Evolutionary conservation across 1,140 invertebrate species (phyloP).

Genomic region (Carposina sasakii): DNA sequence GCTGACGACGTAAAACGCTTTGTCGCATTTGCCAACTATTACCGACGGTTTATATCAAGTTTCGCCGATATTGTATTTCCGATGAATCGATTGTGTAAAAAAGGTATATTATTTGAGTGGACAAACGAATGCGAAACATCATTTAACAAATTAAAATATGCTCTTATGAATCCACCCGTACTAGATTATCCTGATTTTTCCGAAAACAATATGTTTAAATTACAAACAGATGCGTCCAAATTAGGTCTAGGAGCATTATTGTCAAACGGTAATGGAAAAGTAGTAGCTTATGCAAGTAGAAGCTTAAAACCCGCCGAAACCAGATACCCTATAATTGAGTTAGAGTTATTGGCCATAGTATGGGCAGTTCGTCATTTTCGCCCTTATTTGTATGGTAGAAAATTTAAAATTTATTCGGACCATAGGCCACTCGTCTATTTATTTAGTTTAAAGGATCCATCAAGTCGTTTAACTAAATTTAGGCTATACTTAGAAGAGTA

Average conservation of each 20-base stretch:
- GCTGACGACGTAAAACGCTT: constrained; percentile 11
- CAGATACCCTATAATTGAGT: neutral
- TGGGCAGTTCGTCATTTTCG: neutral
- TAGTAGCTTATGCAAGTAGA: constrained; percentile 1
- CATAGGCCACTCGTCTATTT: constrained; percentile 1
- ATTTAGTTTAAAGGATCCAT: neutral
- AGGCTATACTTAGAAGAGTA: neutral
- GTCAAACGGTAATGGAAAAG: neutral
- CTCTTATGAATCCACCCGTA: neutral
- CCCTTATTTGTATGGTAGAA: constrained; percentile 15
- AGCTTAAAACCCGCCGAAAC: neutral
- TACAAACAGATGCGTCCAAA: neutral
- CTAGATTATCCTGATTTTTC: constrained; percentile 2
- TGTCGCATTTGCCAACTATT: constrained; percentile 16
- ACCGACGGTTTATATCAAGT: constrained; percentile 10
- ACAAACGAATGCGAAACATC: neutral
- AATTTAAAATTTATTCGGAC: constrained; percentile 37
- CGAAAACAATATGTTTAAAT: neutral
- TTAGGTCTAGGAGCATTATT: neutral
- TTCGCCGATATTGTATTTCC: constrained; percentile 12
- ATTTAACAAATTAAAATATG: neutral
- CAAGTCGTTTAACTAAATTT: neutral
- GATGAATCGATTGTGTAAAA: constrained; percentile 11
- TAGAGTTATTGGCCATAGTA: neutral
- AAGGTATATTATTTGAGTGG: constrained; percentile 7